phyloP scores from a whole-genome alignment of 2,113 vertebrate genomes.

The Mustela nigripes region DNA sequence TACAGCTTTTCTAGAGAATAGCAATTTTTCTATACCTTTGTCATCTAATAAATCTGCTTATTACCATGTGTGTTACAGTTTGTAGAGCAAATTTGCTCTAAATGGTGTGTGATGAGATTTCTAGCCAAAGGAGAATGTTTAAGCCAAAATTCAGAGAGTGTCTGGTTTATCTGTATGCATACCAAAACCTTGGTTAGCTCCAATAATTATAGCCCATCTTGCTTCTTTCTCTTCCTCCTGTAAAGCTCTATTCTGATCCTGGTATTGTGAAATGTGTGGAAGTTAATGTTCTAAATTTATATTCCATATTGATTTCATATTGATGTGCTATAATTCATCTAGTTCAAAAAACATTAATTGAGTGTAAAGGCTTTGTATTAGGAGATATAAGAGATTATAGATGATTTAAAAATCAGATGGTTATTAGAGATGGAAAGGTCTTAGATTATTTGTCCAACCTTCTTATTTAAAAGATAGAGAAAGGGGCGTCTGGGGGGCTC shows the following conservation, averaged over 20 bases:
- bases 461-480: constrained; percentile 1
- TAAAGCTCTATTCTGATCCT: not conserved
- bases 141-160: not conserved
- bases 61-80: not conserved
- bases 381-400: not conserved
- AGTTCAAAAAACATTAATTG: not conserved
- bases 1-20: not conserved
- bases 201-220: not conserved
- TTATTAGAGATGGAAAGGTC: not conserved
- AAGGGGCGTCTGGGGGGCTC: too few species aligned
- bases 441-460: not conserved
- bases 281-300: constrained; percentile 42
- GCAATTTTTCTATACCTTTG: not conserved
- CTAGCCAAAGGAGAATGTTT: constrained; percentile 42
- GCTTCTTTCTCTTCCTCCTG: not conserved
- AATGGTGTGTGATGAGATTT: not conserved
- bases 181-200: not conserved
- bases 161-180: not conserved
- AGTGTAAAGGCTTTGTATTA: not conserved
- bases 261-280: not conserved
- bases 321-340: not conserved
- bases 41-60: constrained; percentile 49
- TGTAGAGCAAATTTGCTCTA: not conserved
- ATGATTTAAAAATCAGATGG: constrained; percentile 3
- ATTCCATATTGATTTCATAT: not conserved